Base-by-base conservation (phyloP, 2,888 invertebrate species). In the Micoletzkya japonica region DNA sequence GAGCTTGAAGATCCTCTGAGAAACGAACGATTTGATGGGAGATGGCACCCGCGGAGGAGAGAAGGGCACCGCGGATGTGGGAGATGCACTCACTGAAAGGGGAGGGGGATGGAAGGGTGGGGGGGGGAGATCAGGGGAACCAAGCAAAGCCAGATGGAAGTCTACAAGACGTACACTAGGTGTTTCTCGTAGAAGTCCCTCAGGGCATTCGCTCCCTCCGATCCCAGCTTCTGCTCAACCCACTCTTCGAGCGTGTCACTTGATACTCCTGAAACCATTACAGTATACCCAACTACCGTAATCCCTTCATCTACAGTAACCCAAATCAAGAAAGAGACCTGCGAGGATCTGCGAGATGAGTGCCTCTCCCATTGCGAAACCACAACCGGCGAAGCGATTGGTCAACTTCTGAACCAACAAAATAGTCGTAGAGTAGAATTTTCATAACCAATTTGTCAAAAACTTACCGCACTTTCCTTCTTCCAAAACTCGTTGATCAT, bases 311-410 rank as follows among this genome's bases (percentile, higher is more conserved):
- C n/a, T n/a, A n/a, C n/a, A n/a, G n/a, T n/a, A n/a, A n/a, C n/a
- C n/a, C n/a, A 54, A 57, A 57, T 4, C 4, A 14, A 14, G 6
- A 7, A 6, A 52, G n/a, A 57, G 4, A 54, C 64, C 64, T 28
- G 64, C 54, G 24, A 68, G 39, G 14, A 68, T 44, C 30, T 58
- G 57, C 26, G 68, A 68, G 3, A 68, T 49, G 30, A 68, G 36
- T n/a, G 68, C 68, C 20, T 68, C 68, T 32, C 68, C 68, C 39
- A 68, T 57, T 2, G 57, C 32, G 58, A 68, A 68, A 2, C 68
- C 68, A 44, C 68, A 68, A 14, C 58, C 68, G 36, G 44, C n/a
- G 68, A 68, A 68, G 26, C 57, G 44, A 58, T 68, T 68, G 3
- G 36, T 32, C 57, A 68, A 26, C 49, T 68, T 68, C 68, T 68